Conservation (phyloP, 1,140 invertebrate species). For the Planococcus citri region DNA sequence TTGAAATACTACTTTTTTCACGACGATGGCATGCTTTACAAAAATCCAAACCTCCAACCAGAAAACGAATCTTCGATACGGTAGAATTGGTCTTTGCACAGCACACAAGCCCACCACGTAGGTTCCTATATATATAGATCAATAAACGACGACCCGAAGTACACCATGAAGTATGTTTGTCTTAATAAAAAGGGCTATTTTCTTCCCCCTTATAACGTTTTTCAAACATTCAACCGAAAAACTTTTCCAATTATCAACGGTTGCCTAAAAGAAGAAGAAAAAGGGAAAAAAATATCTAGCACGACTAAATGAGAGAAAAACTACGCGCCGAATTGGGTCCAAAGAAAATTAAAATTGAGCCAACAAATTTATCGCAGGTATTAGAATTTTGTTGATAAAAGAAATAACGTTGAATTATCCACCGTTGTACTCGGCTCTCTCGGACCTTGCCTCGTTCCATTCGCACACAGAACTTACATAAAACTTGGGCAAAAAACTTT, state of each 20-base stretch:
- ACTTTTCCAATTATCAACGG: constrained; percentile 17
- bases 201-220: neutral
- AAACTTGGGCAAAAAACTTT: neutral
- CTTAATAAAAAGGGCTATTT: constrained; percentile 16
- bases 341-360: constrained; percentile 15
- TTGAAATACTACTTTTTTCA: too few species aligned
- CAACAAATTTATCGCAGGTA: constrained; percentile 14
- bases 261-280: neutral
- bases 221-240: constrained; percentile 10
- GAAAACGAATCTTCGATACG: neutral
- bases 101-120: too few species aligned
- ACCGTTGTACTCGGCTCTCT: neutral
- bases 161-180: constrained; percentile 14
- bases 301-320: constrained; percentile 15
- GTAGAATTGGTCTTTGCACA: neutral
- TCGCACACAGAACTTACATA: too few species aligned
- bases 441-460: neutral
- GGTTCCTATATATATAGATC: too few species aligned
- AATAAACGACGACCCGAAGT: too few species aligned
- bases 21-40: neutral
- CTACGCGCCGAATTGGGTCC: neutral
- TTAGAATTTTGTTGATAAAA: constrained; percentile 20
- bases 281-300: neutral
- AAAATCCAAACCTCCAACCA: neutral
- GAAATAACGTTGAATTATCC: constrained; percentile 15